phyloP scores from a whole-genome alignment of 1,140 invertebrate species.

The Bicyclus anynana region DNA sequence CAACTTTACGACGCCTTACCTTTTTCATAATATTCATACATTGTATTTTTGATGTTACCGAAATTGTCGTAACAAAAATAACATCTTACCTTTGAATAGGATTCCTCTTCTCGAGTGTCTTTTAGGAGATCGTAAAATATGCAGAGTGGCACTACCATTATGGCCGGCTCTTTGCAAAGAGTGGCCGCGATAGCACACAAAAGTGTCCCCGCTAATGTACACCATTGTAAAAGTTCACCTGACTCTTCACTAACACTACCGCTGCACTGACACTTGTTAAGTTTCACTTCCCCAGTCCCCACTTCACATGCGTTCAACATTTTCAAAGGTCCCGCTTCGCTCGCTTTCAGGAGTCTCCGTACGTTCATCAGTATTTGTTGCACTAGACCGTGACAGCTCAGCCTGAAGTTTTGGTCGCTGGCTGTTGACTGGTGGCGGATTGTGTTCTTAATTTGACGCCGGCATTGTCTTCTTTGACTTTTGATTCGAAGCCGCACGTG shows the following conservation, averaged over 20 bases:
- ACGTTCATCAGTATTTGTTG: slow-evolving; percentile 65
- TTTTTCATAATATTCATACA: slow-evolving; percentile 12
- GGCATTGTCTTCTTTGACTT: slow-evolving; percentile 45
- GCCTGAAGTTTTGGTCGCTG: slow-evolving; percentile 50
- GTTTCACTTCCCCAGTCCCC: slow-evolving; percentile 45
- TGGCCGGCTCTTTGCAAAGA: slow-evolving; percentile 94
- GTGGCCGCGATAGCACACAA: slow-evolving; percentile 83
- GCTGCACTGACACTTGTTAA: slow-evolving; percentile 63
- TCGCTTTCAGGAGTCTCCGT: slow-evolving; percentile 54
- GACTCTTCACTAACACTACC: slow-evolving; percentile 65
- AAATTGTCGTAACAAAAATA: slow-evolving; percentile 24
- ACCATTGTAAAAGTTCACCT: slow-evolving; percentile 70
- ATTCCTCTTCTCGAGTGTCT: slow-evolving; percentile 63
- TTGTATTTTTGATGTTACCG: neutral
- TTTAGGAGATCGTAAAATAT: slow-evolving; percentile 84
- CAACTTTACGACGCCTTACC: slow-evolving; percentile 41
- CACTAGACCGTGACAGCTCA: slow-evolving; percentile 62
- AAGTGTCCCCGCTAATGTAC: slow-evolving; percentile 79
- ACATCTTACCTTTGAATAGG: slow-evolving; percentile 70
- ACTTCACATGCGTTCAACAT: slow-evolving; percentile 59
- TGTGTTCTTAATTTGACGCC: slow-evolving; percentile 45
- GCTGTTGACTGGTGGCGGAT: slow-evolving; percentile 37
- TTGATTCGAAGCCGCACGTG: slow-evolving; percentile 80
- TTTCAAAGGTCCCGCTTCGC: slow-evolving; percentile 58
- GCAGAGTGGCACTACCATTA: slow-evolving; percentile 93